Base-by-base conservation (phyloP, 2,113 vertebrate species). In the Urocolius indicus region DNA sequence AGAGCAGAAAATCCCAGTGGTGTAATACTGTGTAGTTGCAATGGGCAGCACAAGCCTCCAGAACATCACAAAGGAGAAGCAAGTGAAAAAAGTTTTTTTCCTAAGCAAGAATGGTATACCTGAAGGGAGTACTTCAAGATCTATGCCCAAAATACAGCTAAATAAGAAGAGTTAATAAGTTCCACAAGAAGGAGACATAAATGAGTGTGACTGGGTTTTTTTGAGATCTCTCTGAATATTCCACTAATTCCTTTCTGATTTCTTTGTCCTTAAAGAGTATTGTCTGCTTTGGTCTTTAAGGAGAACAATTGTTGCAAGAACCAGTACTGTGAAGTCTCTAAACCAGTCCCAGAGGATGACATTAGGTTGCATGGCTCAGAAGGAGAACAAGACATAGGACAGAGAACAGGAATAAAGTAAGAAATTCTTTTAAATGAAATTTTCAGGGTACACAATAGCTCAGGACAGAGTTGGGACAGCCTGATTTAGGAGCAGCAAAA, bases 11-110 rank as follows among this genome's bases (percentile, higher is more conserved):
- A 82, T 51, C 16, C 30, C 45, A 38, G 30, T 67, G 38, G 11
- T 63, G 20, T 34, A 82, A 58, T 2, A 46, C 16, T 18, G 19
- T 49, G 48, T 27, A 58, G 20, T 38, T 19, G 26, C 0, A 0
- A 14, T 27, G 55, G 12, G 18, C 43, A 75, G 18, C 4, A 8
- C 3, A 1, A 84, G 32, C 45, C 54, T 90, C 59, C 75, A 69
- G 57, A 78, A 75, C 9, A 49, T 27, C 46, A 58, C 14, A 14
- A 43, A 59, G 13, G 9, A 91, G 22, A 84, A 45, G 10, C 30
- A 89, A 55, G 11, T 5, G 18, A 71, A 38, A 3, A 27, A 83
- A 8, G 6, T 51, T 75, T 73, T 32, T 77, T 43, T 55, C n/a
- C 43, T 52, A 36, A 59, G 21, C 2, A 73, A 11, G 23, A 87